phyloP scores from a whole-genome alignment of 2,113 vertebrate species.

The Mesembrinibis cayennensis region DNA sequence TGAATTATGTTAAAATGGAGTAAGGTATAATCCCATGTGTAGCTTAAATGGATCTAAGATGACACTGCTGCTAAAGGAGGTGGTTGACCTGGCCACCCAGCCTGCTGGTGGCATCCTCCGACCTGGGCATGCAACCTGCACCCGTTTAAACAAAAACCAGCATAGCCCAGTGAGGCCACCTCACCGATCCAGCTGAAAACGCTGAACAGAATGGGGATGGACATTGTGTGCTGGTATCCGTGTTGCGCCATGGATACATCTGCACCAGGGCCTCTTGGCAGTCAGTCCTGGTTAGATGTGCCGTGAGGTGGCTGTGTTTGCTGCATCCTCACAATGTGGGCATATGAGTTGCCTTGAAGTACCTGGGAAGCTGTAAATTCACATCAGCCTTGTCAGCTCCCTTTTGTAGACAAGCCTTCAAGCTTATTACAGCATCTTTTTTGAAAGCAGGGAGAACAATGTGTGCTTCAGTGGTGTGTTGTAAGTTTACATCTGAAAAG shows the following conservation, averaged over 20 bases:
- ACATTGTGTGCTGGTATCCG: fast-evolving
- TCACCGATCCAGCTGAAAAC: neutral
- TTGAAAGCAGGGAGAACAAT: neutral
- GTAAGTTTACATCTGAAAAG: neutral
- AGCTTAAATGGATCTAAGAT: neutral
- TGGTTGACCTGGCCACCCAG: neutral
- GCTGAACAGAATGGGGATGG: too few species aligned
- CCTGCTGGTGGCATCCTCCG: too few species aligned
- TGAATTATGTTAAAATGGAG: neutral
- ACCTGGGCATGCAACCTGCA: fast-evolving
- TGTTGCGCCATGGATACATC: neutral
- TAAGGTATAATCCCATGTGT: neutral
- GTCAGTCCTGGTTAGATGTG: neutral
- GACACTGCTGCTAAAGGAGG: neutral
- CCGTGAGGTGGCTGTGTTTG: fast-evolving
- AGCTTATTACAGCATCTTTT: neutral
- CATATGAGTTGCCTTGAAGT: neutral
- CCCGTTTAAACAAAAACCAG: fast-evolving
- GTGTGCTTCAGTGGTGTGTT: neutral
- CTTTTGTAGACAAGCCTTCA: neutral
- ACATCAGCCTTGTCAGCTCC: neutral
- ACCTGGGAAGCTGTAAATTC: neutral
- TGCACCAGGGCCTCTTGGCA: neutral
- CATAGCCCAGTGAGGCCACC: neutral
- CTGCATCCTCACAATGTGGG: fast-evolving